A percentile compares a stretch with the other conserved stretches of the same genome.
These are phyloP conservation scores for Nibea albiflora DNA, from an alignment of 2,113 vertebrate species.

Conservation along the genomic window DNA sequence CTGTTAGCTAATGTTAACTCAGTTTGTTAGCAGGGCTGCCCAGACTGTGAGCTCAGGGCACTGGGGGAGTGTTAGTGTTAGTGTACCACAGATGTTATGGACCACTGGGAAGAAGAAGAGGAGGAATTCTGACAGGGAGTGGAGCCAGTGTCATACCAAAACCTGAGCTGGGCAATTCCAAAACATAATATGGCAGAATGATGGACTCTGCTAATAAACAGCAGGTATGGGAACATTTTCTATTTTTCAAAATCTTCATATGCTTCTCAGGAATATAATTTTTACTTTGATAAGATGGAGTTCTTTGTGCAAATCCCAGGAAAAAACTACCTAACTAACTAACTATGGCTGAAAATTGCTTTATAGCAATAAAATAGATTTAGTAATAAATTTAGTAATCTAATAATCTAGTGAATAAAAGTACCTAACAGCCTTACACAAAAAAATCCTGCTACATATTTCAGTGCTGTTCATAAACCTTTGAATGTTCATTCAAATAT, in stretches of 20 bases:
- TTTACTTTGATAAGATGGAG: neutral
- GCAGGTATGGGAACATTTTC: neutral
- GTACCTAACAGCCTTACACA: neutral
- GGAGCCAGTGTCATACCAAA: no score
- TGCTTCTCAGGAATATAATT: neutral
- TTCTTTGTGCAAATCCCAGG: constrained; percentile 5
- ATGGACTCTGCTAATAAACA: no score
- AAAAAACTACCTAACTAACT: neutral
- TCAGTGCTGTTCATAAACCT: neutral
- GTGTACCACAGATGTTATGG: no score
- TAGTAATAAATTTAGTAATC: neutral
- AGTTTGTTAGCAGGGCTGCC: no score
- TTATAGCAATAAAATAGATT: neutral
- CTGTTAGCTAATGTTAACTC: no score
- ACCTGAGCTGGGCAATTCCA: neutral
- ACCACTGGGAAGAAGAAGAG: no score
- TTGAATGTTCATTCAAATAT: neutral
- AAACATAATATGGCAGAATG: neutral
- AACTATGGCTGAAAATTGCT: neutral
- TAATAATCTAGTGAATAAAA: neutral
- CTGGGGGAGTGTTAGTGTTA: no score
- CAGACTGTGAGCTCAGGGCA: no score
- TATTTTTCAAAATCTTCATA: neutral
- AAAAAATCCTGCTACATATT: neutral
- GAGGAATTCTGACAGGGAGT: no score